Conservation (phyloP, 2,888 invertebrate species). For the Noctua pronuba region DNA sequence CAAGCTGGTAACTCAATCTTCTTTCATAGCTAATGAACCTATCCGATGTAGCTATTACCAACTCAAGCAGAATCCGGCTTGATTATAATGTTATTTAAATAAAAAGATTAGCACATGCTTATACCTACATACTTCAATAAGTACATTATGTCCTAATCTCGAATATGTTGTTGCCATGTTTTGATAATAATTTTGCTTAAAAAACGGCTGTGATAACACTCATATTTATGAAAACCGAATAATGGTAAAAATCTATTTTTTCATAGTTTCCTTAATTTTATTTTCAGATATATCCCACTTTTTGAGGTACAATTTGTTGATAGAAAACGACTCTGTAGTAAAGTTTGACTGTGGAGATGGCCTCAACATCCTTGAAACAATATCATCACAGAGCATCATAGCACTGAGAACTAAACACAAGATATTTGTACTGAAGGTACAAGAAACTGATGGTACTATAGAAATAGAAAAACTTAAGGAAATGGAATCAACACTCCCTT, state of each 20-base stretch:
- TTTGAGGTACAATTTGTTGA: conserved; percentile 70
- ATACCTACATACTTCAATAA: not conserved
- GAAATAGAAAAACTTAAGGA: conserved; percentile 78
- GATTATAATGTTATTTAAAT: not conserved
- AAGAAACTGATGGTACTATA: conserved; percentile 65
- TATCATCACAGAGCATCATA: conserved; percentile 77
- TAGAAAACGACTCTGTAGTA: conserved; percentile 69
- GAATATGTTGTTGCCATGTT: not conserved
- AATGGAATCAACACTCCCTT: conserved; percentile 79
- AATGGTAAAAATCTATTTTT: not conserved
- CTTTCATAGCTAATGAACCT: not conserved
- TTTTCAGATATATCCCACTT: conserved; percentile 82
- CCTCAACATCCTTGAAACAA: conserved; percentile 83
- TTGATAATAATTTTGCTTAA: not conserved
- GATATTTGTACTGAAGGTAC: conserved; percentile 80
- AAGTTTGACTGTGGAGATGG: conserved; percentile 78
- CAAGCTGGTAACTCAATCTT: not conserved
- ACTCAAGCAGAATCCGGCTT: not conserved
- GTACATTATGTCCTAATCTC: not conserved
- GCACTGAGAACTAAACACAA: conserved; percentile 82
- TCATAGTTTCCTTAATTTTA: not conserved
- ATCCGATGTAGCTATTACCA: not conserved
- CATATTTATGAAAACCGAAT: not conserved
- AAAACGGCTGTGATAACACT: not conserved
- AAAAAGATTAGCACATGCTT: not conserved